phyloP scores from a whole-genome alignment of 2,797 vertebrate genomes.

The Mormyrus proboscirostris region DNA sequence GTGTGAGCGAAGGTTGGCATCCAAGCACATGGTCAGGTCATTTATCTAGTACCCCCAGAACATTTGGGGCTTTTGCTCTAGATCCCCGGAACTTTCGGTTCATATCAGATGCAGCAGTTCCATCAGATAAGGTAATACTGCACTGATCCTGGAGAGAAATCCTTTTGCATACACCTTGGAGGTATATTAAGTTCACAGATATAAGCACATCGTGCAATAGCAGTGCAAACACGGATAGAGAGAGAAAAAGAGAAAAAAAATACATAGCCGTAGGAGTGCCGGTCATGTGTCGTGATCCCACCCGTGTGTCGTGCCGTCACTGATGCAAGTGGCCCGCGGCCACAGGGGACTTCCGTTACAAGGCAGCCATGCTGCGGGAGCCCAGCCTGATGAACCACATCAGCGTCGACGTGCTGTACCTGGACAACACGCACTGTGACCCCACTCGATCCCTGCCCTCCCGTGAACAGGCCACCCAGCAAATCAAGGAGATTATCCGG shows the following conservation, averaged over 20 bases:
- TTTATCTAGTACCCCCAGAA: neutral
- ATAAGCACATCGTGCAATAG: neutral
- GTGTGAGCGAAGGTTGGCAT: neutral
- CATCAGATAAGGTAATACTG: neutral
- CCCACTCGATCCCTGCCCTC: slow-evolving; percentile 72
- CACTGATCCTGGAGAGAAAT: neutral
- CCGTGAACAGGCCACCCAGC: slow-evolving; percentile 66
- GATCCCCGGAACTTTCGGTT: neutral
- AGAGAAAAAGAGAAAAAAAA: neutral
- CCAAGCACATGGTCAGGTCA: neutral
- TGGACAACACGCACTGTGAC: slow-evolving; percentile 92
- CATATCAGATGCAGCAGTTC: neutral
- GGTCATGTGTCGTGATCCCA: neutral
- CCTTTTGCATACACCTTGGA: neutral
- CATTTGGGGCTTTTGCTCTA: neutral
- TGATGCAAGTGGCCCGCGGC: neutral
- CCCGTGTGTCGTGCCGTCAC: neutral
- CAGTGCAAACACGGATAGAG: neutral
- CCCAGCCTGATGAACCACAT: slow-evolving; percentile 63
- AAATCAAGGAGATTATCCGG: slow-evolving; percentile 78
- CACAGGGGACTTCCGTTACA: slow-evolving; percentile 89
- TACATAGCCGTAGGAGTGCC: neutral
- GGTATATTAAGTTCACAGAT: neutral
- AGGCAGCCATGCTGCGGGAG: slow-evolving; percentile 70
- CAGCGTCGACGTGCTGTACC: slow-evolving; percentile 80